Evolutionary conservation across 2,797 vertebrate species (phyloP).

Genomic region (Craterocephalus amniculus): DNA sequence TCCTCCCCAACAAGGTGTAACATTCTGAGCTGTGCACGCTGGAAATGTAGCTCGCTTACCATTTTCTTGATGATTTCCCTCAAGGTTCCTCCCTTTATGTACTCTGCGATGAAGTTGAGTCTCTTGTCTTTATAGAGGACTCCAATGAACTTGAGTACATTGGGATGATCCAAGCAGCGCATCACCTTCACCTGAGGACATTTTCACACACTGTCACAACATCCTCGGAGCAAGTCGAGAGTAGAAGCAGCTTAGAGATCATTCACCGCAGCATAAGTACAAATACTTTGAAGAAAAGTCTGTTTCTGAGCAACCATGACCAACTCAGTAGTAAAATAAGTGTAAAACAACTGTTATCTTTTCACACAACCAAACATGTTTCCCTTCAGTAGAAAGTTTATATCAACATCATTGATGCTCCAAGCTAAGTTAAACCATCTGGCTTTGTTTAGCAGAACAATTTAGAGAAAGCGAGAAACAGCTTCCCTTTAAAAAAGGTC

Average conservation of each 20-base stretch:
- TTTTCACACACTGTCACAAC: conserved; percentile 3
- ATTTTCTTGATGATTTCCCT: conserved; percentile 95
- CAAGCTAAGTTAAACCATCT: not conserved
- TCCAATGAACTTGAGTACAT: conserved; percentile 95
- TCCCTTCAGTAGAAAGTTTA: not conserved
- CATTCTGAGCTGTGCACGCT: not conserved
- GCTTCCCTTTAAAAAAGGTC: not conserved
- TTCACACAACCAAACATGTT: not conserved
- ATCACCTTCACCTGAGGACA: conserved; percentile 94
- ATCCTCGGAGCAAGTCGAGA: not conserved
- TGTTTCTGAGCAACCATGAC: not conserved
- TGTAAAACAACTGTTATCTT: not conserved
- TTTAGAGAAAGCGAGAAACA: not conserved
- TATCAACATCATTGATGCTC: not conserved
- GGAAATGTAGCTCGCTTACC: conserved; percentile 78
- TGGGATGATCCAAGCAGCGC: conserved; percentile 96
- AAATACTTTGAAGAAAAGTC: not conserved
- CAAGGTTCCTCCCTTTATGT: conserved; percentile 96
- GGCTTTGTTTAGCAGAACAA: not conserved
- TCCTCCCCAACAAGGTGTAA: not conserved
- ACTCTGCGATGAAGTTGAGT: conserved; percentile 97
- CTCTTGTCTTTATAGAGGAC: conserved; percentile 98
- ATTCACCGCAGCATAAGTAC: not conserved
- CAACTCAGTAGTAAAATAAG: not conserved
- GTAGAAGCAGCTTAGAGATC: not conserved